Evolutionary conservation across 2,113 vertebrate genomes (phyloP).

Genomic region (Aix galericulata): DNA sequence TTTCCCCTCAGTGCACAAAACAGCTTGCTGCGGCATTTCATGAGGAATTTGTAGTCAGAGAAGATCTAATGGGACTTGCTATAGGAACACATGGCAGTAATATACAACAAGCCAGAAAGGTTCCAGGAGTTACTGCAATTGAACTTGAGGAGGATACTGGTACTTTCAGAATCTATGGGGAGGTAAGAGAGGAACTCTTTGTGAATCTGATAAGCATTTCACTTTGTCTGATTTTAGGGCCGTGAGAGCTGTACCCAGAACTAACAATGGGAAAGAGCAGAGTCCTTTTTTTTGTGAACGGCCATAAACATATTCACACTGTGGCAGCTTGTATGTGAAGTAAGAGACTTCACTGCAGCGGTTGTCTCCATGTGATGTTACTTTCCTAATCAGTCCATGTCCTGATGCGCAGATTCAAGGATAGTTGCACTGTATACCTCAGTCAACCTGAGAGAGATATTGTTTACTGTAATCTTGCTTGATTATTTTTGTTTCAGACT

Average conservation of each 20-base stretch:
- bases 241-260: neutral
- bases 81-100: slow-evolving; percentile 87
- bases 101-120: slow-evolving; percentile 85
- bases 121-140: slow-evolving; percentile 85
- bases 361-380: neutral
- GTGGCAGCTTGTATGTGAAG: neutral
- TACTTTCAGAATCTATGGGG: slow-evolving; percentile 86
- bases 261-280: neutral
- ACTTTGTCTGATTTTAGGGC: neutral
- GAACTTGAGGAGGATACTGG: slow-evolving; percentile 85
- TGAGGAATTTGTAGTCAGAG: slow-evolving; percentile 86
- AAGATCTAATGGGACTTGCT: slow-evolving; percentile 87
- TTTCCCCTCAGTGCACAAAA: slow-evolving; percentile 79
- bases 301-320: accelerated
- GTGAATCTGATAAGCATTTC: neutral
- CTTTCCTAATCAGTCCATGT: neutral
- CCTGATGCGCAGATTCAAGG: neutral
- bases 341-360: neutral
- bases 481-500: neutral
- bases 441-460: accelerated
- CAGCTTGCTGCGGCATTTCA: slow-evolving; percentile 87
- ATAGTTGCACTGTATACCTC: neutral
- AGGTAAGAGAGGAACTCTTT: slow-evolving; percentile 65
- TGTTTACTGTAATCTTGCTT: neutral
- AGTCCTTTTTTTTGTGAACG: neutral